Conservation (phyloP, 2,888 invertebrate species). For the Drosophila hawaiiensis region DNA sequence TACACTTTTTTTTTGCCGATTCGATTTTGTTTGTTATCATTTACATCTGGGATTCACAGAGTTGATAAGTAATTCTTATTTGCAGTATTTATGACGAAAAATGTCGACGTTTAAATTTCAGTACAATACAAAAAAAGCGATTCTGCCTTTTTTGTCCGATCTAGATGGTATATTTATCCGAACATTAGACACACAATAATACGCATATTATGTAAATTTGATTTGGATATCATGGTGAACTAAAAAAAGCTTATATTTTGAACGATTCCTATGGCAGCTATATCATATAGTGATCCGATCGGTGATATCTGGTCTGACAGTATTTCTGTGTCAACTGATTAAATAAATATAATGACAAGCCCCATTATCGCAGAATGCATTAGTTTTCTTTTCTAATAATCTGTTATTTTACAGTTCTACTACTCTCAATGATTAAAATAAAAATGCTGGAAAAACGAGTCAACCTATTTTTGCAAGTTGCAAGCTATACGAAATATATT, state of each 20-base stretch:
- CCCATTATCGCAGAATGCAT: no score
- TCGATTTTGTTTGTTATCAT: conserved; percentile 12
- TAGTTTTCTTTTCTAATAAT: not conserved
- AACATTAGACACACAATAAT: not conserved
- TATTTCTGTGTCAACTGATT: not conserved
- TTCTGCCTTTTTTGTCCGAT: not conserved
- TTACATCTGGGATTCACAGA: not conserved
- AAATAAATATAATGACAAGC: no score
- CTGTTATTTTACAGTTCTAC: not conserved
- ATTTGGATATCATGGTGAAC: not conserved
- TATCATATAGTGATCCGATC: not conserved
- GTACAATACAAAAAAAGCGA: not conserved
- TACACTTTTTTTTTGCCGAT: conserved; percentile 12
- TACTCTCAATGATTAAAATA: not conserved
- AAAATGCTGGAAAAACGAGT: not conserved
- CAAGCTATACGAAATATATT: conserved; percentile 15
- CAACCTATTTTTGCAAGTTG: not conserved
- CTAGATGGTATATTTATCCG: not conserved
- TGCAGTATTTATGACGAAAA: not conserved
- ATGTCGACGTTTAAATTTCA: not conserved
- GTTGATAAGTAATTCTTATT: not conserved
- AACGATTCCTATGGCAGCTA: not conserved
- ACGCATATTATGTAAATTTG: not conserved
- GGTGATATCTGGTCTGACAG: not conserved
- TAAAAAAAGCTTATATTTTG: not conserved